Evolutionary conservation across 1,140 invertebrate genomes (phyloP).

Genomic region (Drosophila obscura): DNA sequence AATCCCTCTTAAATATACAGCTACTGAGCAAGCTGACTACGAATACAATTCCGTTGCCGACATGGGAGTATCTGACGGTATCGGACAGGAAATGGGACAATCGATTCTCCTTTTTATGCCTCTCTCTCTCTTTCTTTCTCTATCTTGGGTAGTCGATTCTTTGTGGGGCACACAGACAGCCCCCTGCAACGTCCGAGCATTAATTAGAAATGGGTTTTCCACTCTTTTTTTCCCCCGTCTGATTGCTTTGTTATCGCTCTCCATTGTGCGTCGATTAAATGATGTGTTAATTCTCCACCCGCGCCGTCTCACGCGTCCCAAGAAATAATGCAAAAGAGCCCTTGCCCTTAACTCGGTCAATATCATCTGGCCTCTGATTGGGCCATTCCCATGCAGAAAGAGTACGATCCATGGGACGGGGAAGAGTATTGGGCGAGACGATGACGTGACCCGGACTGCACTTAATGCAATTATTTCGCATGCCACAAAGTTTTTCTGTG

Average conservation of each 20-base stretch:
- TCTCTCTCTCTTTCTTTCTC: constrained; percentile 24
- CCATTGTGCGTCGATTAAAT: constrained; percentile 66
- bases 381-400: constrained; percentile 51
- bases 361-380: constrained; percentile 15
- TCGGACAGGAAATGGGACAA: constrained; percentile 66
- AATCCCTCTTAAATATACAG: constrained; percentile 65
- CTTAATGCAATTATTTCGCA: constrained; percentile 74
- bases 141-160: constrained; percentile 49
- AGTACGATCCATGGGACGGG: constrained; percentile 7
- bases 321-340: constrained; percentile 18
- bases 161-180: constrained; percentile 51
- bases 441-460: constrained; percentile 30
- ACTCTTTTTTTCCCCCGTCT: constrained; percentile 35
- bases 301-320: not conserved
- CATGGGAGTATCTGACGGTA: constrained; percentile 33
- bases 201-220: constrained; percentile 74
- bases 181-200: constrained; percentile 46
- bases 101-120: constrained; percentile 57
- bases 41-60: constrained; percentile 28
- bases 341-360: not conserved
- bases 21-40: constrained; percentile 61
- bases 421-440: not conserved
- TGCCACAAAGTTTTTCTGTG: constrained; percentile 41
- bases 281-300: constrained; percentile 70
- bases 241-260: constrained; percentile 62